Conservation (phyloP, 2,888 invertebrate species). For the Drosophila mimetica region DNA sequence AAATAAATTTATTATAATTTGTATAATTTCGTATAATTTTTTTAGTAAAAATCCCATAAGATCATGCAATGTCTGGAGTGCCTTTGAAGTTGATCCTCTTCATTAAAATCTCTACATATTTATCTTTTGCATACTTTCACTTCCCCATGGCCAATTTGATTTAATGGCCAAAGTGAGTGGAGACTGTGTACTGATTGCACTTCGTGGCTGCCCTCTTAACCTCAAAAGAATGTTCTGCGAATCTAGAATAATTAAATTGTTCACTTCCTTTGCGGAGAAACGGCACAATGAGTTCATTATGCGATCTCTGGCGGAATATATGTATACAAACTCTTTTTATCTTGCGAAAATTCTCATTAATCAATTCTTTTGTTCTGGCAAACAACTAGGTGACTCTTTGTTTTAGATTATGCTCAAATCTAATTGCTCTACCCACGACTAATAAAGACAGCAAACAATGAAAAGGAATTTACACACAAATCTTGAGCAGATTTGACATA, state of each 20-base stretch:
- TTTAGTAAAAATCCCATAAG: no score
- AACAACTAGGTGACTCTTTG: slow-evolving; percentile 69
- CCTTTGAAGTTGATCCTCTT: slow-evolving; percentile 51
- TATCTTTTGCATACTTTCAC: slow-evolving; percentile 61
- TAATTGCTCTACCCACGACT: slow-evolving; percentile 43
- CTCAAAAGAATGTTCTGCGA: slow-evolving; percentile 50
- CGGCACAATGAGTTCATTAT: slow-evolving; percentile 67
- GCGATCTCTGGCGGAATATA: slow-evolving; percentile 51
- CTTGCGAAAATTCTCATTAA: slow-evolving; percentile 70
- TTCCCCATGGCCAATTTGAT: slow-evolving; percentile 47
- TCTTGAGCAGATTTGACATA: no score
- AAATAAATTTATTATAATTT: no score
- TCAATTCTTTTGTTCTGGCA: slow-evolving; percentile 74
- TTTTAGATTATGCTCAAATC: slow-evolving; percentile 54
- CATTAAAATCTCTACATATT: slow-evolving; percentile 7
- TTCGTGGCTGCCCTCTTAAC: slow-evolving; percentile 61
- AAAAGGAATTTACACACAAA: slow-evolving; percentile 45
- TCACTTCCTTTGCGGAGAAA: slow-evolving; percentile 63
- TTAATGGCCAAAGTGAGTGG: slow-evolving; percentile 46
- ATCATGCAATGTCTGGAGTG: slow-evolving; percentile 44
- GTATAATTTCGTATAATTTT: no score
- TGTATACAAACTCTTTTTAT: slow-evolving; percentile 10
- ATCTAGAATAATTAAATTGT: slow-evolving; percentile 69
- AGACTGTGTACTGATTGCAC: slow-evolving; percentile 30
- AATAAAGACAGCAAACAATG: slow-evolving; percentile 24